Conservation (phyloP, 2,113 vertebrate species). For the Labeo catla region DNA sequence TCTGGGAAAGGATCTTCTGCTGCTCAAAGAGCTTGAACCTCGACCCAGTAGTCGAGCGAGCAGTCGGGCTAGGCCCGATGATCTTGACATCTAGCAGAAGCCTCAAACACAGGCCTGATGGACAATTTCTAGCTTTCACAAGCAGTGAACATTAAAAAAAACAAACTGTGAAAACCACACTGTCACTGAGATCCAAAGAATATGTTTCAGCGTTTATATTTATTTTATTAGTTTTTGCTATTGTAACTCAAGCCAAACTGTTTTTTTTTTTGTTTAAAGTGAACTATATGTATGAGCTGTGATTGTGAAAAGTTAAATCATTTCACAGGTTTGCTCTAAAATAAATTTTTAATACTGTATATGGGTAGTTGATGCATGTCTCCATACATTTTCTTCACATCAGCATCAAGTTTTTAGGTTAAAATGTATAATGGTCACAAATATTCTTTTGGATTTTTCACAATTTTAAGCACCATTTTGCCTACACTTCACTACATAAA, state of each 20-base stretch:
- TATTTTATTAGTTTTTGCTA: background rate
- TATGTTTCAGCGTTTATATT: conserved; percentile 16
- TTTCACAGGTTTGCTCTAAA: background rate
- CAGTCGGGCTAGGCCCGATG: conserved; percentile 84
- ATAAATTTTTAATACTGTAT: background rate
- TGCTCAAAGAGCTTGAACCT: conserved; percentile 81
- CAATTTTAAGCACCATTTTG: background rate
- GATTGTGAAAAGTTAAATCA: background rate
- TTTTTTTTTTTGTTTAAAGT: background rate
- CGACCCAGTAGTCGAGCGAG: conserved; percentile 84
- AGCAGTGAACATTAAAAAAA: background rate
- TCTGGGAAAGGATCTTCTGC: conserved; percentile 80
- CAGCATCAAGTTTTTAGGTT: background rate
- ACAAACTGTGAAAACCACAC: conserved; percentile 12
- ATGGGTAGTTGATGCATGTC: background rate
- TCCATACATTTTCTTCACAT: background rate
- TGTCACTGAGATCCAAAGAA: conserved; percentile 10
- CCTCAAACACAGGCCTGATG: background rate
- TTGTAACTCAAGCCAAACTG: background rate
- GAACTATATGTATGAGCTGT: background rate
- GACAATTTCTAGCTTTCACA: conserved; percentile 5
- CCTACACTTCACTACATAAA: background rate
- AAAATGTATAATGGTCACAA: background rate
- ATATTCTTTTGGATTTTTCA: background rate
- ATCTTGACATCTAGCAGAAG: conserved; percentile 81